phyloP scores from a whole-genome alignment of 1,140 invertebrate genomes.

The Pararge aegeria region DNA sequence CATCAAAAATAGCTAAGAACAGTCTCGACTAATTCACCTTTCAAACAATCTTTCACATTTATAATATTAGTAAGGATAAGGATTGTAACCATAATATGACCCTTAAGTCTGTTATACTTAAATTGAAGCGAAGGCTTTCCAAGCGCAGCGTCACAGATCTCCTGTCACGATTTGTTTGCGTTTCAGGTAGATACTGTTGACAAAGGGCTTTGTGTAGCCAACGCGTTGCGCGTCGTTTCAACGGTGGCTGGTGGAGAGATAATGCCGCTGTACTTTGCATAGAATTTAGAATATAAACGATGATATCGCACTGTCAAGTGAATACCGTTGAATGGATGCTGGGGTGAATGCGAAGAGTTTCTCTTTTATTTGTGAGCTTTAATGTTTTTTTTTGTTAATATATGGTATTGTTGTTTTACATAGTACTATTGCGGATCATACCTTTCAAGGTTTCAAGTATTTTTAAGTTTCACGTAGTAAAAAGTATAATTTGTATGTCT shows the following conservation, averaged over 20 bases:
- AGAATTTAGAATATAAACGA: not conserved
- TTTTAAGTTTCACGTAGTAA: too few relatives aligned
- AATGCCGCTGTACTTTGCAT: not conserved
- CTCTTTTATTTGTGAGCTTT: not conserved
- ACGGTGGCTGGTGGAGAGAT: not conserved
- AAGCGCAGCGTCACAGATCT: too few relatives aligned
- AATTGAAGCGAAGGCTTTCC: too few relatives aligned
- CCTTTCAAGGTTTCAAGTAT: too few relatives aligned
- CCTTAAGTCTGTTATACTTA: too few relatives aligned
- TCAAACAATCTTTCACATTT: too few relatives aligned
- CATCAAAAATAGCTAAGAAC: too few relatives aligned
- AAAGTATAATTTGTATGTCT: too few relatives aligned
- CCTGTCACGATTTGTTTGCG: not conserved
- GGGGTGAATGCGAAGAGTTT: not conserved
- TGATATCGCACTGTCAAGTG: not conserved
- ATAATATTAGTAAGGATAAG: too few relatives aligned
- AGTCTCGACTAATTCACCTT: too few relatives aligned
- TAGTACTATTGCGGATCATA: too few relatives aligned
- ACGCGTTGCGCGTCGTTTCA: not conserved
- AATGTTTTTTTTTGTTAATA: not conserved
- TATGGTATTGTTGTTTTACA: not conserved
- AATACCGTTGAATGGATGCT: not conserved
- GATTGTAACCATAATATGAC: too few relatives aligned
- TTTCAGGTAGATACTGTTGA: not conserved
- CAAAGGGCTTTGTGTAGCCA: not conserved